Conservation (phyloP, 2,888 invertebrate species). For the Perdita meconis region DNA sequence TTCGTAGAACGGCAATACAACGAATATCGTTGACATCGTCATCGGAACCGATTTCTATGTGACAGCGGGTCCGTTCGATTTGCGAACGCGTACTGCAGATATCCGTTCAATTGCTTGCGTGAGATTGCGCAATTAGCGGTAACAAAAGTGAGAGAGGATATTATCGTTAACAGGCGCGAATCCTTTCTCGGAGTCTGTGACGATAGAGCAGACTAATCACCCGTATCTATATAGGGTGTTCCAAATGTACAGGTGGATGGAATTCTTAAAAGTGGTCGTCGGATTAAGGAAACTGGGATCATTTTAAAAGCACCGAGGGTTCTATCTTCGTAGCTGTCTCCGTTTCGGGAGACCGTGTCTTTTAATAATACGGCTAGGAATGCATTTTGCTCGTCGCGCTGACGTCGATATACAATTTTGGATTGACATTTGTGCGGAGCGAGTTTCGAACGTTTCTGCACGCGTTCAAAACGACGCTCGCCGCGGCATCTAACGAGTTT, state of each 20-base stretch:
- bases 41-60: slow-evolving; percentile 60
- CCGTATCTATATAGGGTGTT: too few species aligned
- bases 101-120: slow-evolving; percentile 69
- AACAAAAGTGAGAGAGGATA: slow-evolving; percentile 55
- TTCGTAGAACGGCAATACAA: slow-evolving; percentile 6
- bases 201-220: not conserved
- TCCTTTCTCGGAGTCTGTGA: slow-evolving; percentile 24
- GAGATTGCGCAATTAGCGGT: slow-evolving; percentile 73
- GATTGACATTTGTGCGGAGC: slow-evolving; percentile 44
- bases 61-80: slow-evolving; percentile 34
- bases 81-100: slow-evolving; percentile 32
- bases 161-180: slow-evolving; percentile 29
- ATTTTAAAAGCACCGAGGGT: too few species aligned
- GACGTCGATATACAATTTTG: slow-evolving; percentile 57
- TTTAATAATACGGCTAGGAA: slow-evolving; percentile 29
- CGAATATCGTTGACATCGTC: slow-evolving; percentile 49
- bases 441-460: slow-evolving; percentile 42
- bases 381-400: slow-evolving; percentile 24
- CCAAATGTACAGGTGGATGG: too few species aligned
- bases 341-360: slow-evolving; percentile 21
- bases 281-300: too few species aligned
- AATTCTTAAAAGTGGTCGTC: too few species aligned
- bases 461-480: slow-evolving; percentile 15
- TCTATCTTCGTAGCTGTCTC: slow-evolving; percentile 1
- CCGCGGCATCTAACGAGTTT: slow-evolving; percentile 49